A percentile compares a stretch with the other conserved stretches of the same genome.
These are phyloP conservation scores for Gadopsis marmoratus DNA, from an alignment of 2,797 vertebrate species.

Conservation along the genomic window DNA sequence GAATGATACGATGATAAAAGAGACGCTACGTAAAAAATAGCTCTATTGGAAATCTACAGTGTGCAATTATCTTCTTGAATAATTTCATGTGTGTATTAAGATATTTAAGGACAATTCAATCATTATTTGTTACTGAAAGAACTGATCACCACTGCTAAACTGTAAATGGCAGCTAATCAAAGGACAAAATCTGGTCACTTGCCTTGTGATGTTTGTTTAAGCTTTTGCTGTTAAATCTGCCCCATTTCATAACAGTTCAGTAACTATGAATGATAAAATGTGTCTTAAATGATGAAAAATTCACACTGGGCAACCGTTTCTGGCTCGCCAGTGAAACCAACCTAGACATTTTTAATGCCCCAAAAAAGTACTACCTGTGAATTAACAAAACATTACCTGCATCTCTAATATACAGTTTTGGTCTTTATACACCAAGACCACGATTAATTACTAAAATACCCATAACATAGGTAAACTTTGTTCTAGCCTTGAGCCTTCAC, in stretches of 20 bases:
- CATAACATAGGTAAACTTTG: not conserved
- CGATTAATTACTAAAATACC: not conserved
- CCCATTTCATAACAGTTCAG: not conserved
- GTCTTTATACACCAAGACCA: not conserved
- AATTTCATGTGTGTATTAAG: slow-evolving; percentile 6
- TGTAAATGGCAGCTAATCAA: not conserved
- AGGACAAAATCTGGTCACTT: not conserved
- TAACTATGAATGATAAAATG: slow-evolving; percentile 8
- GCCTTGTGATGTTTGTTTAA: not conserved
- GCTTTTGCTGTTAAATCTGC: slow-evolving; percentile 6
- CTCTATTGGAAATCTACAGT: not conserved
- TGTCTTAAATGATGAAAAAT: slow-evolving; percentile 2
- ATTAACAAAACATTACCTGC: not conserved
- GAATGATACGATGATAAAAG: slow-evolving; percentile 15
- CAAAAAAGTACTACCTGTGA: not conserved
- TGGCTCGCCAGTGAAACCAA: not conserved
- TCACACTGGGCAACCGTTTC: not conserved
- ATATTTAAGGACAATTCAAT: slow-evolving; percentile 15
- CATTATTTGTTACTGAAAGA: slow-evolving; percentile 8
- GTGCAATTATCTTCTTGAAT: not conserved
- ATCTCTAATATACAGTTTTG: not conserved
- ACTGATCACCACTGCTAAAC: not conserved
- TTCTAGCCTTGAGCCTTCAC: not conserved
- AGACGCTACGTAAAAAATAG: slow-evolving; percentile 8
- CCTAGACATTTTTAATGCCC: not conserved